Evolutionary conservation across 2,888 invertebrate genomes (phyloP), one percentile per base, ranked within the genome.

Genomic region (Hypercompe scribonia): DNA sequence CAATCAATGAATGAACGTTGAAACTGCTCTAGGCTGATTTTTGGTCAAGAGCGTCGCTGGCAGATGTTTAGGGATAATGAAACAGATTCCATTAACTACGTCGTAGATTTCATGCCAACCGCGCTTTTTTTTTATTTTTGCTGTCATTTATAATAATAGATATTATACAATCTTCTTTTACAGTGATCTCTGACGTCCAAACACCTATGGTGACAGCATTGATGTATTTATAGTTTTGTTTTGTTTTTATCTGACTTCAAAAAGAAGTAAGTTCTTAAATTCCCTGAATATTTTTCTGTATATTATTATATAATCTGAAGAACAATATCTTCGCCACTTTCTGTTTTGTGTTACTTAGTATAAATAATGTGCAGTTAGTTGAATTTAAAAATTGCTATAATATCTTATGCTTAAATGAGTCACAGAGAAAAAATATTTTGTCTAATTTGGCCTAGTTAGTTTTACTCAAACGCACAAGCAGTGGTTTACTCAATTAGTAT

Each of bases 71-170:
- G 76, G 78, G 90, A 89, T 90, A 91, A 90, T 86, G 86, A 91
- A 91, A 92, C 89, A 87, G 85, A 88, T 90, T 90, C 86, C 85
- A 88, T 85, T 89, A 88, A 87, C 84, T 82, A 83, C 81, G n/a
- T 84, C 79, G 77, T 75, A 82, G 81, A 77, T 80, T 82, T 81
- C 65, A 72, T 81, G 83, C 83, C 81, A 81, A 80, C 71, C 74
- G 66, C 21, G 3, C 15, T 46, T 82, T 81, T 79, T 76, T 77
- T 82, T 72, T 77, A 76, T 72, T 85, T 78, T 69, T 28, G 58
- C 21, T 54, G 24, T 28, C 58, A 50, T 39, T 68, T 24, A 28
- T 72, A 72, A 58, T 69, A 69, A 73, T 69, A 68, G 64, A 42
- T 28, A 46, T 65, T 69, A 73, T 66, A 70, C 42, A 42, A 63